phyloP scores from a whole-genome alignment of 2,113 vertebrate genomes.

The Machaerirhynchus nigripectus region DNA sequence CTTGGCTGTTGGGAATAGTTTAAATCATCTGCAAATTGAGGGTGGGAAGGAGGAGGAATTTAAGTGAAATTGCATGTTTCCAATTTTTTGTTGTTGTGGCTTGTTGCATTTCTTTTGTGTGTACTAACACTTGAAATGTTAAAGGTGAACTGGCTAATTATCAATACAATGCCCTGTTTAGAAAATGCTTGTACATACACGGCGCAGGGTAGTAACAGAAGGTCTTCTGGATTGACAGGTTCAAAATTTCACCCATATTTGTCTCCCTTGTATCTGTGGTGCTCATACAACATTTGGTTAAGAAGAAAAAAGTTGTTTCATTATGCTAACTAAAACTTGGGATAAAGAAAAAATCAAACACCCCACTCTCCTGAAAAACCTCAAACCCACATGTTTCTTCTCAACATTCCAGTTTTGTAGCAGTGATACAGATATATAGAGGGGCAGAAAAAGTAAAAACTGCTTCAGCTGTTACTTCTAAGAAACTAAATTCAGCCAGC shows the following conservation, averaged over 20 bases:
- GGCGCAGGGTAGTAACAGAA: neutral
- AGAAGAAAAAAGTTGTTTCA: neutral
- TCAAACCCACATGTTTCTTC: neutral
- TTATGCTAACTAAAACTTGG: neutral
- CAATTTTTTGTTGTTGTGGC: constrained; percentile 65
- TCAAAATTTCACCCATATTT: neutral
- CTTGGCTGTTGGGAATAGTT: constrained; percentile 51
- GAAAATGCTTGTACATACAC: neutral
- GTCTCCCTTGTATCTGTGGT: neutral
- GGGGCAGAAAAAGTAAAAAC: neutral
- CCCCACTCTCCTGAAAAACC: neutral
- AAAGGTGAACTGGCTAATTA: constrained; percentile 28
- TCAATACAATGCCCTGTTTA: neutral
- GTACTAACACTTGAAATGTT: constrained; percentile 72
- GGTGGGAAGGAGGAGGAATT: constrained; percentile 57
- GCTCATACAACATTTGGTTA: neutral
- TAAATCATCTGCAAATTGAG: constrained; percentile 35
- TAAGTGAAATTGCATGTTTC: constrained; percentile 72
- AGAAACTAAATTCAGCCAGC: neutral
- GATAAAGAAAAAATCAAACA: neutral
- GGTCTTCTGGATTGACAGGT: constrained; percentile 25
- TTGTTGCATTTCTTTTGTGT: constrained; percentile 70
- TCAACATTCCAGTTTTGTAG: neutral
- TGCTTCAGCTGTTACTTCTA: neutral
- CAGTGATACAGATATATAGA: neutral